Conservation (phyloP, 30 jellyfish, hydroid and myxozoan genomes). For the Aurelia coerulea region DNA sequence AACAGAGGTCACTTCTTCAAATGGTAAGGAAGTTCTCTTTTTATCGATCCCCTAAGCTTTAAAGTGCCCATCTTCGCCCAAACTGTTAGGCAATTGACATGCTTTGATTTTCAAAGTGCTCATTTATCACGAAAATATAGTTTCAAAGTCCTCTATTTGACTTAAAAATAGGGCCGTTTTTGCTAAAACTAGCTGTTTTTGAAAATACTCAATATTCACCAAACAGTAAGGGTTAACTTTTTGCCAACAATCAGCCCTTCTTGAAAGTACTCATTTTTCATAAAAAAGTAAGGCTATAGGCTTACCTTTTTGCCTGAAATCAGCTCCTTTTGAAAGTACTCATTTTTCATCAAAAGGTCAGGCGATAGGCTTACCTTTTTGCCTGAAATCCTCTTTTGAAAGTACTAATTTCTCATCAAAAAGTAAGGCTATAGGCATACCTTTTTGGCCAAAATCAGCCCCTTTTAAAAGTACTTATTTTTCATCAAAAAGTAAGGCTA, state of each 20-base stretch:
- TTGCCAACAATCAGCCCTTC: too few relatives aligned
- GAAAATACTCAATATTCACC: too few relatives aligned
- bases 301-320: neutral
- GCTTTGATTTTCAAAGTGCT: neutral
- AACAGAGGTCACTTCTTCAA: too few relatives aligned
- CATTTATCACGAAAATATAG: neutral
- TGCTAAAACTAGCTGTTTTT: neutral
- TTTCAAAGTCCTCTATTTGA: too few relatives aligned
- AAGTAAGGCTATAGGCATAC: neutral
- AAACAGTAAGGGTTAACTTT: too few relatives aligned
- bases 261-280: too few relatives aligned
- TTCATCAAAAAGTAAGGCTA: neutral
- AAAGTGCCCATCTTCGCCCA: too few relatives aligned
- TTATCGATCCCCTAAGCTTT: too few relatives aligned
- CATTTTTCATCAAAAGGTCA: neutral
- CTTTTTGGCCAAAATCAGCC: neutral
- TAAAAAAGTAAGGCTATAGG: too few relatives aligned
- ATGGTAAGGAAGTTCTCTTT: too few relatives aligned
- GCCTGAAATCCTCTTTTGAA: neutral
- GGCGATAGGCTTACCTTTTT: neutral
- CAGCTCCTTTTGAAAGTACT: neutral
- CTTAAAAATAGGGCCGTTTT: neutral
- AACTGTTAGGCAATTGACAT: neutral
- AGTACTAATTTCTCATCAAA: neutral
- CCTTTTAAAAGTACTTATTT: neutral